Evolutionary conservation across 2,113 vertebrate species (phyloP), one percentile per base, ranked within the genome.

Genomic region (Stigmatopora nigra): DNA sequence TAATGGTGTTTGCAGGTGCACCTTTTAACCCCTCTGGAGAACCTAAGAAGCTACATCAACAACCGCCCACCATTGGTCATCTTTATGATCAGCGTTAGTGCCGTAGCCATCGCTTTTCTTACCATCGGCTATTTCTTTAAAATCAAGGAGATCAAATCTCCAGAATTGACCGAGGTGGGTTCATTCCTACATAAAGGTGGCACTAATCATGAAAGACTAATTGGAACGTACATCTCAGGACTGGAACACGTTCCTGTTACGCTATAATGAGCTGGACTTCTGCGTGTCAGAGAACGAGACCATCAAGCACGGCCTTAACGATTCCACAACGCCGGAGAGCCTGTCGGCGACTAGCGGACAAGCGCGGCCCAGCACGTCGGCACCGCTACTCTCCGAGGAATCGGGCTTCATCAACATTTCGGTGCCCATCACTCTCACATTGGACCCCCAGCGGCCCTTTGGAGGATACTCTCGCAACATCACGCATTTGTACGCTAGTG

Each of bases 51-150:
- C 78, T 93, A 93, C 78, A 88, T 97, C 89, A 96, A 91, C 88
- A 96, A 89, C 77, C 94, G 97, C 69, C 97, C 97, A 0, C 97
- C 97, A 0, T 90, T 99, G 79, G 97, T 99, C 89, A 94, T 99
- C 67, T 99, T 99, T 45, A 98, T 99, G 97, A 92, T 98, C 92
- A 98, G 94, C 0, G 95, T 98, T 38, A 98, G 97, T 2, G 92
- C 95, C 15, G 91, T 97, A 91, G 97, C 97, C 70, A 99, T 99
- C 38, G 94, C 95, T 71, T 99, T 98, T 80, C 92, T 99, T 48
- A 99, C 97, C 14, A 89, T 99, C 59, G 97, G 97, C 5, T 99
- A 99, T 69, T 99, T 99, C 92, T 99, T 99, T 84, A 99, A 99
- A 78, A 99, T 99, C 81, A 99, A 98, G 84, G 96, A 99, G 89